A percentile compares a stretch with the other conserved stretches of the same genome.
Conservation (phyloP, 2,113 vertebrate genomes). For the Vulpes lagopus region DNA sequence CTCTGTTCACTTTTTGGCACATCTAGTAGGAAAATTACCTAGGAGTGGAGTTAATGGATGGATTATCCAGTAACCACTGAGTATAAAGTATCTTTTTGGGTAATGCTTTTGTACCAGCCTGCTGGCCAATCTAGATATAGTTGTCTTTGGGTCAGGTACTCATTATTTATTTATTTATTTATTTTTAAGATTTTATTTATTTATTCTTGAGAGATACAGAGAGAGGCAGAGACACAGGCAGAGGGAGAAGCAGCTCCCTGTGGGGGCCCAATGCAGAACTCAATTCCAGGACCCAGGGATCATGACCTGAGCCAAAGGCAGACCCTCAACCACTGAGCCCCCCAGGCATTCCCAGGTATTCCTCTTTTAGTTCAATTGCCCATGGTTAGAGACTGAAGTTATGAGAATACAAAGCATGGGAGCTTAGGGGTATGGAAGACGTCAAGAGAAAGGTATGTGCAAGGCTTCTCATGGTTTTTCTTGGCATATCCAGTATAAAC, state of each 20-base stretch:
- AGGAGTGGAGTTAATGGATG: not conserved
- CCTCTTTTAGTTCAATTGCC: not conserved
- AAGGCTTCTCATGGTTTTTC: not conserved
- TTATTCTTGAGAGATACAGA: too few relatives aligned
- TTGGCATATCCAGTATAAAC: not conserved
- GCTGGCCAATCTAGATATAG: not conserved
- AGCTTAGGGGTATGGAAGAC: not conserved
- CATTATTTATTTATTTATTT: not conserved
- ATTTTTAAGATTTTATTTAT: too few relatives aligned
- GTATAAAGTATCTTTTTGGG: not conserved
- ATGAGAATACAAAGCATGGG: not conserved
- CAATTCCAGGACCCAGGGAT: too few relatives aligned
- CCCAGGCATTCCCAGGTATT: too few relatives aligned
- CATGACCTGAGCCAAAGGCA: too few relatives aligned
- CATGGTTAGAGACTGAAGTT: not conserved
- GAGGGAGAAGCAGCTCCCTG: too few relatives aligned
- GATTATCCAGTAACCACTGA: not conserved
- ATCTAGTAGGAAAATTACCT: not conserved
- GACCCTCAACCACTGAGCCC: too few relatives aligned
- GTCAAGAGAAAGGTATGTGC: not conserved
- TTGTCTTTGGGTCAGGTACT: not conserved
- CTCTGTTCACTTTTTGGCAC: not conserved
- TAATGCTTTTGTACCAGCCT: constrained; percentile 24
- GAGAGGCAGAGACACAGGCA: too few relatives aligned
- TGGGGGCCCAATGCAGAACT: too few relatives aligned